phyloP scores from a whole-genome alignment of 2,888 invertebrate genomes.

The Stegana nigrithorax region DNA sequence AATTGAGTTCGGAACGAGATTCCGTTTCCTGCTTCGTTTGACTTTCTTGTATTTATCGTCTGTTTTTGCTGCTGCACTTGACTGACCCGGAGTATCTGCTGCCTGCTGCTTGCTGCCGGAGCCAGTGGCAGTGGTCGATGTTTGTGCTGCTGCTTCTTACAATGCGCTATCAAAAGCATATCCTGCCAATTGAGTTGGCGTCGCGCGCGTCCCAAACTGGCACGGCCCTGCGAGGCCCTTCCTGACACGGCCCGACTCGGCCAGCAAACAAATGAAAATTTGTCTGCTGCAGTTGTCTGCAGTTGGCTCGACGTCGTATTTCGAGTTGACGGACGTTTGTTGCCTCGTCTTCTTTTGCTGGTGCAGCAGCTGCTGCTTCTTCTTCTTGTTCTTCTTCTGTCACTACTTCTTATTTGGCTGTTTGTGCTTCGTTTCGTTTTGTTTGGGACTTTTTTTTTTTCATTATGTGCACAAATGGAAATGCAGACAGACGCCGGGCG shows the following conservation, averaged over 20 bases:
- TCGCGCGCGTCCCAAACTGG: no score
- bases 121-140: no score
- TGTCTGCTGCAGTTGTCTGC: conserved; percentile 15
- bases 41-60: no score
- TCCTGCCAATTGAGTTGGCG: conserved; percentile 1
- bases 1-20: no score
- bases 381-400: neutral
- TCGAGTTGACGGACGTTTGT: conserved; percentile 54
- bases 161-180: conserved; percentile 8
- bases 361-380: no score
- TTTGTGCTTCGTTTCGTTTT: conserved; percentile 7
- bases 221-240: no score
- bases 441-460: conserved; percentile 33
- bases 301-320: neutral
- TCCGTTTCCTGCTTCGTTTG: no score
- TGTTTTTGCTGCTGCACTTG: conserved; percentile 40
- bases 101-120: no score
- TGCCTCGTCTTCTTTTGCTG: conserved; percentile 51
- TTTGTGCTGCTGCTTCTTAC: no score
- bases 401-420: neutral
- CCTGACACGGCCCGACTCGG: neutral
- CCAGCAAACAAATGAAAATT: neutral
- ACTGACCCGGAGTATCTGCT: conserved; percentile 41
- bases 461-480: conserved; percentile 56
- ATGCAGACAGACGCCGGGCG: conserved; percentile 61